Evolutionary conservation across 1,140 invertebrate genomes (phyloP).

Genomic region (Drosophila nigrodunni): DNA sequence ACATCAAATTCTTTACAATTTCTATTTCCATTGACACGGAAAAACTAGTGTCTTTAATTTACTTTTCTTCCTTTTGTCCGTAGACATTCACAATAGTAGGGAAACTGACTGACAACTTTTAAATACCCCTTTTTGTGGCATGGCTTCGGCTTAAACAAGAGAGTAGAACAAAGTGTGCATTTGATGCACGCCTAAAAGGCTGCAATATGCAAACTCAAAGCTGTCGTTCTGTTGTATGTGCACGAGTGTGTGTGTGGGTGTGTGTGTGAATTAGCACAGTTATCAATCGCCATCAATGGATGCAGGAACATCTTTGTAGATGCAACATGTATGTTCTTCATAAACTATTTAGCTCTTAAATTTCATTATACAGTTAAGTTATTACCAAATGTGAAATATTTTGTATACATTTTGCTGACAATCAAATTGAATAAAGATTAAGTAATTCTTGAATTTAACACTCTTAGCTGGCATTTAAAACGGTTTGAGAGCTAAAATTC

Average conservation of each 20-base stretch:
- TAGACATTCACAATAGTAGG: neutral
- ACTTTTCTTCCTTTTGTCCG: too few species aligned
- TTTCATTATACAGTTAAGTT: neutral
- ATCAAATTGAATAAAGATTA: neutral
- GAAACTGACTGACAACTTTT: neutral
- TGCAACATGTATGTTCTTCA: conserved; percentile 18
- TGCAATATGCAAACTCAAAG: conserved; percentile 25
- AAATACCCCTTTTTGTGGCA: neutral
- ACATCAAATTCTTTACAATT: too few species aligned
- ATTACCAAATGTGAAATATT: neutral
- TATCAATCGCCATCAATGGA: neutral
- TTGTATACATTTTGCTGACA: too few species aligned
- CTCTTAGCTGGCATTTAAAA: too few species aligned
- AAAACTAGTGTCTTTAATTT: too few species aligned
- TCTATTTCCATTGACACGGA: too few species aligned
- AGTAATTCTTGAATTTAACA: neutral
- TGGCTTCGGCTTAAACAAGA: neutral
- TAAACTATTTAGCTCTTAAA: conserved; percentile 18
- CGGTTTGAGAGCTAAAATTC: too few species aligned
- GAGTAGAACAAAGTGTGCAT: conserved; percentile 17
- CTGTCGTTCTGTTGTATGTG: neutral
- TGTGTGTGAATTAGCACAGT: neutral
- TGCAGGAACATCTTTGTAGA: neutral
- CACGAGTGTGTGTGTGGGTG: neutral
- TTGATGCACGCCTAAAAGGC: conserved; percentile 32